Evolutionary conservation across 2,113 vertebrate genomes (phyloP).

Genomic region (Sclerurus mexicanus): DNA sequence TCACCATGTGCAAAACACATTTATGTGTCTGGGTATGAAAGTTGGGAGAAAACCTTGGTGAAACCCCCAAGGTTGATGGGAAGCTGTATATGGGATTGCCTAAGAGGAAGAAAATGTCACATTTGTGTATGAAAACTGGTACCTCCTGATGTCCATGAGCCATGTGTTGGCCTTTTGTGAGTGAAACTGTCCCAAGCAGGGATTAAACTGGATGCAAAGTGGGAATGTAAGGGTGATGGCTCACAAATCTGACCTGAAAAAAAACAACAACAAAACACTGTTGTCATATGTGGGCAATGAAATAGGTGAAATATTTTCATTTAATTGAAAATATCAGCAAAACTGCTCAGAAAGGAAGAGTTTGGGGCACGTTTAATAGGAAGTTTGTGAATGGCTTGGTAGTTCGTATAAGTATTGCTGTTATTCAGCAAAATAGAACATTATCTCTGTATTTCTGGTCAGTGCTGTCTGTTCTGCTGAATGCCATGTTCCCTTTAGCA

Average conservation of each 20-base stretch:
- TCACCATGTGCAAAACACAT: neutral
- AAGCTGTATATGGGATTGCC: neutral
- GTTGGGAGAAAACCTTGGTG: neutral
- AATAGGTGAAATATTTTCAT: neutral
- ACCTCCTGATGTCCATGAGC: neutral
- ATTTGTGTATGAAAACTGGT: neutral
- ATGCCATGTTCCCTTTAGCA: neutral
- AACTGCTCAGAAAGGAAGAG: neutral
- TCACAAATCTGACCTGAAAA: neutral
- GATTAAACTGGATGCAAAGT: neutral
- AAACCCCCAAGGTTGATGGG: neutral
- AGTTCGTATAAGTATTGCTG: neutral
- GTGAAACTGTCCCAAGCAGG: neutral
- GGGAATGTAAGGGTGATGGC: neutral
- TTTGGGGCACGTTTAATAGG: neutral
- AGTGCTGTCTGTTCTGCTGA: neutral
- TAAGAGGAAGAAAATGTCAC: neutral
- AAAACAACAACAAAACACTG: neutral
- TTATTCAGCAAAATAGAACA: neutral
- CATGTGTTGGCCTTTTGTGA: neutral
- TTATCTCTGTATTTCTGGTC: neutral
- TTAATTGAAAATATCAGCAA: neutral
- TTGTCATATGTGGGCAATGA: rapidly evolving
- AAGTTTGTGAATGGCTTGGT: neutral
- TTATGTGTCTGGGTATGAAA: neutral